phyloP scores from a whole-genome alignment of 2,113 vertebrate genomes.

The Solea solea region DNA sequence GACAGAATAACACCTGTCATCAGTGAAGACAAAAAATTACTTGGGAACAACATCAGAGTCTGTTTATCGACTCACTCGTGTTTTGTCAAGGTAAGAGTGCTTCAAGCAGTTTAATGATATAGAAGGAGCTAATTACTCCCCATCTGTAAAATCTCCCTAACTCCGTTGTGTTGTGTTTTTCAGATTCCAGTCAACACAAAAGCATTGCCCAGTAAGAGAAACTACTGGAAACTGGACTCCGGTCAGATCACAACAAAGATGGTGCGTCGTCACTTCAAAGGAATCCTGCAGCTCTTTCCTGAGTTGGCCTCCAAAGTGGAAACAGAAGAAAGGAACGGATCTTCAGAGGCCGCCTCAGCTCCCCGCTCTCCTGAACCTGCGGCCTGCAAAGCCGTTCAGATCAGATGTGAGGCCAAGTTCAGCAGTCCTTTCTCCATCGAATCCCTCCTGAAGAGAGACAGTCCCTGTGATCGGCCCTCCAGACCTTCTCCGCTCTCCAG shows the following conservation, averaged over 20 bases:
- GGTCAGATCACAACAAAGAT: slow-evolving; percentile 64
- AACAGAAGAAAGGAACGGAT: background rate
- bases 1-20: slow-evolving; percentile 46
- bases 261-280: slow-evolving; percentile 74
- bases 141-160: background rate
- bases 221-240: slow-evolving; percentile 75
- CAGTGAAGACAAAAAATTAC: slow-evolving; percentile 56
- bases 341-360: background rate
- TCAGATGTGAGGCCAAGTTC: slow-evolving; percentile 59
- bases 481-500: slow-evolving; percentile 36
- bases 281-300: slow-evolving; percentile 65
- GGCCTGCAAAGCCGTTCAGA: background rate
- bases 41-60: slow-evolving; percentile 72
- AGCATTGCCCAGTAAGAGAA: slow-evolving; percentile 56
- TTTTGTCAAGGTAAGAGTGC: slow-evolving; percentile 70
- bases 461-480: background rate
- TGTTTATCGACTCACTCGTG: slow-evolving; percentile 75
- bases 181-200: slow-evolving; percentile 66
- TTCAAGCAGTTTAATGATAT: background rate
- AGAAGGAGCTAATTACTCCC: background rate
- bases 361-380: slow-evolving; percentile 10
- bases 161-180: background rate
- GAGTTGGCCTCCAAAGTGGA: slow-evolving; percentile 43
- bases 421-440: slow-evolving; percentile 77
- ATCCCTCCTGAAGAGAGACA: slow-evolving; percentile 68